Evolutionary conservation across 2,888 invertebrate species (phyloP).

Genomic region (Smittia aterrima): DNA sequence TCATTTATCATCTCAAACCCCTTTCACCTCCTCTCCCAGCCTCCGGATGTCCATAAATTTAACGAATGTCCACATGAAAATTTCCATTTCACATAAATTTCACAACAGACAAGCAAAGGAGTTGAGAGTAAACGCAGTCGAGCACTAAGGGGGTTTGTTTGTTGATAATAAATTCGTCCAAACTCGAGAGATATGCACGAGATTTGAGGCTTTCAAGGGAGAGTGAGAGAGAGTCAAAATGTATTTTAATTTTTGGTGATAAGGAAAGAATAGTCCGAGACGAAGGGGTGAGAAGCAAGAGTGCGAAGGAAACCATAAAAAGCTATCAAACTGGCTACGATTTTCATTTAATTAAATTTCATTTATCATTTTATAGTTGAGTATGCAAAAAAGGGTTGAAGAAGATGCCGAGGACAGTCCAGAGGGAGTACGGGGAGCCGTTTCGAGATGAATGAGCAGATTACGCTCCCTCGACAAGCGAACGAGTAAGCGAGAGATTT

Average conservation of each 20-base stretch:
- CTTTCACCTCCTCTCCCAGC: neutral
- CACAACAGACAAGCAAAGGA: neutral
- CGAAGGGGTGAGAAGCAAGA: neutral
- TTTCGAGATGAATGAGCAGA: constrained; percentile 23
- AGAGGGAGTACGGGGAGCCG: neutral
- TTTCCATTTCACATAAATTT: constrained; percentile 30
- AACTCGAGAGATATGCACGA: no score
- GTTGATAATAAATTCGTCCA: neutral
- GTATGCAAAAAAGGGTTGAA: constrained; percentile 22
- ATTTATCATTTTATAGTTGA: constrained; percentile 37
- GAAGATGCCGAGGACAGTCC: neutral
- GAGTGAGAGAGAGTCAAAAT: neutral
- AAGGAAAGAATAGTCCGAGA: neutral
- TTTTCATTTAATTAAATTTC: constrained; percentile 39
- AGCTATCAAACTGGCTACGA: constrained; percentile 28
- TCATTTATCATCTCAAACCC: constrained; percentile 37
- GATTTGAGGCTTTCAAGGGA: neutral
- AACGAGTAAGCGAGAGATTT: neutral
- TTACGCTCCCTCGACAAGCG: neutral
- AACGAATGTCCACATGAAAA: constrained; percentile 22
- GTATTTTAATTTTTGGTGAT: constrained; percentile 22
- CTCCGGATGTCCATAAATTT: constrained; percentile 31
- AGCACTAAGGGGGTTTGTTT: neutral
- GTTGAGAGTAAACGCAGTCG: neutral
- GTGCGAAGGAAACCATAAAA: constrained; percentile 27